Base-by-base conservation (phyloP, 2,888 invertebrate genomes). In the Exephanes ischioxanthus region DNA sequence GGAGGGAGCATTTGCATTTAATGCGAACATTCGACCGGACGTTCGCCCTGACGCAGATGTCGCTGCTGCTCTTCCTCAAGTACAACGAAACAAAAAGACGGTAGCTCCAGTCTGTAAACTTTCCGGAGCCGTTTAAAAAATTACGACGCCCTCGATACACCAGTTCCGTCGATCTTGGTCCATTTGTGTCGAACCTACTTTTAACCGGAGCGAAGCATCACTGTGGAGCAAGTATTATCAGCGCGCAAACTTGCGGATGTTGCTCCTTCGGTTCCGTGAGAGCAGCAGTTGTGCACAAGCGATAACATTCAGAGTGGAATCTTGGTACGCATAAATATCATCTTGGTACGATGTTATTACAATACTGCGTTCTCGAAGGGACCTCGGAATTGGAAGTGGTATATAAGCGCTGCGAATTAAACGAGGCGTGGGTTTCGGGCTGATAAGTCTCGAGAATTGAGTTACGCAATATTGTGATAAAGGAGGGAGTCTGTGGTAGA, bases 1-100 rank as follows among this genome's bases (percentile, higher is more conserved):
- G 51, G 45, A 41, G 79, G 76, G 77, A 79, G 78, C 87, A 93
- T 93, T 92, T 92, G 91, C 92, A 93, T 92, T 92, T 91, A 91
- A 92, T 92, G 90, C 90, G 86, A 85, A 86, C 80, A 87, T 87
- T 86, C 83, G 73, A 82, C 83, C 79, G 79, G 55, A 61, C 72
- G 45, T 79, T 19, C 75, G 48, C 53, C 41, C 53, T 61, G 55
- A 79, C 48, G 66, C 11, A 76, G 45, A 61, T 68, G 55, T 77
- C 16, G 26, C 37, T 53, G 41, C 78, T 30, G 33, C 58, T 26
- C 19, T 68, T 61, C 45, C 66, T 45, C n/a, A 5, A 26, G 16
- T 11, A 37, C 61, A 72, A 61, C 55, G 48, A n/a, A 72, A 30
- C 5, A 30, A 37, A 53, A 33, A 66, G n/a, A 58, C 14, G 30